Percentiles rank a stretch among this genome's conserved stretches.
These are phyloP conservation scores for Penaeus vannamei DNA, from an alignment of 1,140 invertebrate species.

Conservation along the genomic window DNA sequence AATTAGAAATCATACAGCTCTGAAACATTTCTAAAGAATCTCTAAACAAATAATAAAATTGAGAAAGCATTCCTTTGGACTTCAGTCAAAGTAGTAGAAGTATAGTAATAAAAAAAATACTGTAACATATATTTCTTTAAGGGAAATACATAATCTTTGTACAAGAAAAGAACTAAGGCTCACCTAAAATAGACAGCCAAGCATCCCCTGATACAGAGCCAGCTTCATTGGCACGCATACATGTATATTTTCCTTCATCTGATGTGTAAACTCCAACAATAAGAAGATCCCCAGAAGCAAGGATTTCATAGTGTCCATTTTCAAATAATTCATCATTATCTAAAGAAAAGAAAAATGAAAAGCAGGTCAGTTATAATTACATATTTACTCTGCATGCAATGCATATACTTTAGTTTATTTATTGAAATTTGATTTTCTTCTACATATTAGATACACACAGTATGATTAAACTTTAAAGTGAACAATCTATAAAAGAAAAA, in stretches of 20 bases:
- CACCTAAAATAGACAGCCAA: slow-evolving; percentile 86
- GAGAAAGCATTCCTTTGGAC: not conserved
- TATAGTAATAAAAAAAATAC: not conserved
- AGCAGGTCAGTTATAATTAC: slow-evolving; percentile 64
- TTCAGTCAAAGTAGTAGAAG: too few species aligned
- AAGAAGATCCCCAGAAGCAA: slow-evolving; percentile 87
- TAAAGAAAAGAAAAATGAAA: not conserved
- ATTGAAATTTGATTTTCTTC: too few species aligned
- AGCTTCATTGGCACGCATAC: slow-evolving; percentile 89
- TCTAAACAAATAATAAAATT: not conserved
- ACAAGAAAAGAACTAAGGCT: slow-evolving; percentile 68
- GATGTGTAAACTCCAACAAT: slow-evolving; percentile 86
- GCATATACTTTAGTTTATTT: too few species aligned
- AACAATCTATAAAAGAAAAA: too few species aligned
- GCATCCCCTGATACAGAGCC: slow-evolving; percentile 87
- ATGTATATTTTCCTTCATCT: slow-evolving; percentile 92
- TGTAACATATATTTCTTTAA: not conserved
- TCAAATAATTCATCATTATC: slow-evolving; percentile 49
- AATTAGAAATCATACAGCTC: not conserved
- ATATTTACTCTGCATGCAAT: slow-evolving; percentile 52
- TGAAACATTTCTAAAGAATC: not conserved
- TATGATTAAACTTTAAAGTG: too few species aligned
- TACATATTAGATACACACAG: too few species aligned
- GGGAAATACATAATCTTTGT: not conserved
- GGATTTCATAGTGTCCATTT: slow-evolving; percentile 77